phyloP scores from a whole-genome alignment of 2,888 invertebrate genomes.

The Mimumesa dahlbomi region DNA sequence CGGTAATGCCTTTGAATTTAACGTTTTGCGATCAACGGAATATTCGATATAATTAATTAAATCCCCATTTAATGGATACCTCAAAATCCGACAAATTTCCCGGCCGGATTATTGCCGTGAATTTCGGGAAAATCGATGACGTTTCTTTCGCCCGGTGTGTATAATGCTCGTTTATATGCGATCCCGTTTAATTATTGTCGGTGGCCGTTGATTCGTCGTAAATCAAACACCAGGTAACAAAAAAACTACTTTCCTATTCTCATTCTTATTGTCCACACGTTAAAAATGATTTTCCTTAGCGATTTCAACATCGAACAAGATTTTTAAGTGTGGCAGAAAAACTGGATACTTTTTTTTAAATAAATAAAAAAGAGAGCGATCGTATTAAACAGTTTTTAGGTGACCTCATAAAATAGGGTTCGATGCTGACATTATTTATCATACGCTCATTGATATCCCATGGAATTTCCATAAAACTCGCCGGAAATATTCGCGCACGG shows the following conservation, averaged over 20 bases:
- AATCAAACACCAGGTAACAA: no score
- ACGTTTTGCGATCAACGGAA: constrained; percentile 4
- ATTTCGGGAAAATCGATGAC: constrained; percentile 41
- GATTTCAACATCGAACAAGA: no score
- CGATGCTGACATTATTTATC: background rate
- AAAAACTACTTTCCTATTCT: background rate
- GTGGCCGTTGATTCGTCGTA: background rate
- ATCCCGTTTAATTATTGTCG: background rate
- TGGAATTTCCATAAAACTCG: background rate
- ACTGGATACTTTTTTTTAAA: no score
- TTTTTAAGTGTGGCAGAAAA: no score
- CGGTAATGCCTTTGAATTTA: background rate
- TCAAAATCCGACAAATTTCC: constrained; percentile 50
- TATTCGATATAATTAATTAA: constrained; percentile 54
- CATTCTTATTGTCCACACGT: background rate
- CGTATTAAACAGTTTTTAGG: no score
- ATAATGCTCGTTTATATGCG: background rate
- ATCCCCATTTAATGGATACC: constrained; percentile 38
- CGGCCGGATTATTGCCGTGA: constrained; percentile 42
- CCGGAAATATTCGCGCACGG: background rate
- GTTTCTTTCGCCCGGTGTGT: constrained; percentile 22
- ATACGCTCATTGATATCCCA: background rate
- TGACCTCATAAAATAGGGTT: no score
- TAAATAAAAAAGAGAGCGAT: no score
- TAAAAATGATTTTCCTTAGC: no score